These are phyloP conservation scores for Coelinius sp. DNA, from an alignment of 2,888 invertebrate species.

Conservation along the genomic window DNA sequence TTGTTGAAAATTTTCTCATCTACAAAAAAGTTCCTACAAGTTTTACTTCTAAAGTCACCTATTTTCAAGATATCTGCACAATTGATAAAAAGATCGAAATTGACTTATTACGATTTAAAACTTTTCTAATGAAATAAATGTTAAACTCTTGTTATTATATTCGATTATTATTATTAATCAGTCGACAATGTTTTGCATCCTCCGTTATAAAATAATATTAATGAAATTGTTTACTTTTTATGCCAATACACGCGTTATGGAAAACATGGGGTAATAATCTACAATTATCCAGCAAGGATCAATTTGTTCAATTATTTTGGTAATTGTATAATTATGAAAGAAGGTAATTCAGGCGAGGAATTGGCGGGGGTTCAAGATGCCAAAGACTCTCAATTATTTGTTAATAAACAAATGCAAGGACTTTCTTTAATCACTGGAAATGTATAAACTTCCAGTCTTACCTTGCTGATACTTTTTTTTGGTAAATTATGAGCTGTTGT, in stretches of 20 bases:
- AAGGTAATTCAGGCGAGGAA: constrained; percentile 30
- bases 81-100: no score
- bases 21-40: no score
- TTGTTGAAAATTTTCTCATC: no score
- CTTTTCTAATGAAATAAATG: no score
- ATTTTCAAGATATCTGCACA: no score
- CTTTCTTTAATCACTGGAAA: constrained; percentile 32
- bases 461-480: constrained; percentile 27
- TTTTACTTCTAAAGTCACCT: no score
- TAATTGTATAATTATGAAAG: not conserved
- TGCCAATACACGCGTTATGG: not conserved
- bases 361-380: constrained; percentile 36
- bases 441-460: constrained; percentile 37
- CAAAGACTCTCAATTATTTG: constrained; percentile 4
- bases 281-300: not conserved
- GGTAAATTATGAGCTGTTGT: constrained; percentile 13
- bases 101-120: no score
- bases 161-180: constrained; percentile 1
- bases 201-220: not conserved
- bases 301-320: not conserved
- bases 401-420: constrained; percentile 34
- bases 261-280: not conserved
- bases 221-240: not conserved
- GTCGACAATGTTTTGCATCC: not conserved
- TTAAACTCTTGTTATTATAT: not conserved